A percentile compares a stretch with the other conserved stretches of the same genome.
phyloP scores from a whole-genome alignment of 2,888 invertebrate species.

The Molanna angustata region DNA sequence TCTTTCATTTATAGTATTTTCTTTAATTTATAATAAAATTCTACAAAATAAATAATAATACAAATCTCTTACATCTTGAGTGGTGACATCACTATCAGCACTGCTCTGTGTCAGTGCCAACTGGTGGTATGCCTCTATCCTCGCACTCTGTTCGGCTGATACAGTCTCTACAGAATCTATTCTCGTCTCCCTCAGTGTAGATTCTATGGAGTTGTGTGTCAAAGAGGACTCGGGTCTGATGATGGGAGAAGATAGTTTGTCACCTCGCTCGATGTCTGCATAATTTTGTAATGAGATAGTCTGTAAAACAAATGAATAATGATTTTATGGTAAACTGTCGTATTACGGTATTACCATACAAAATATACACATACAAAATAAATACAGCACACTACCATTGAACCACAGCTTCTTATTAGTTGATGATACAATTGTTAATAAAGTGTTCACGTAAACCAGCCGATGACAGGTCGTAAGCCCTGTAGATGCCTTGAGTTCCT shows the following conservation, averaged over 20 bases:
- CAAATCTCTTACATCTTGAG: conserved; percentile 61
- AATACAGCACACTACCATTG: background rate
- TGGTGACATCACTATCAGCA: conserved; percentile 60
- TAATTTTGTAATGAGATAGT: conserved; percentile 38
- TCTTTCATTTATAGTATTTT: no score
- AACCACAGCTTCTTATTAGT: no score
- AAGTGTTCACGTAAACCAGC: no score
- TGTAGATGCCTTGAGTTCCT: no score
- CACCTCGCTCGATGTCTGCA: conserved; percentile 31
- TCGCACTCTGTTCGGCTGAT: conserved; percentile 35
- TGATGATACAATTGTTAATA: no score
- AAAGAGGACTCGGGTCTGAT: conserved; percentile 33
- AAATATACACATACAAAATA: background rate
- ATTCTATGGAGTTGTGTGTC: conserved; percentile 33
- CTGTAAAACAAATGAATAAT: conserved; percentile 36
- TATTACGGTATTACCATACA: background rate
- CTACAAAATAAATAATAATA: background rate
- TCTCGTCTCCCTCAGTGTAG: conserved; percentile 60
- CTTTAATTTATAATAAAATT: no score
- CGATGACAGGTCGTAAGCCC: no score
- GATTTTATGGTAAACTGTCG: background rate
- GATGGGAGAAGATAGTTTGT: conserved; percentile 30
- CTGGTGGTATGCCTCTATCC: conserved; percentile 45
- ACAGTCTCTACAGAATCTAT: conserved; percentile 54
- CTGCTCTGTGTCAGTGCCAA: conserved; percentile 52